Percentiles rank a stretch among this genome's conserved stretches.
These are phyloP conservation scores for Astatoreochromis straeleni DNA, from an alignment of 2,113 vertebrate species.

Conservation along the genomic window DNA sequence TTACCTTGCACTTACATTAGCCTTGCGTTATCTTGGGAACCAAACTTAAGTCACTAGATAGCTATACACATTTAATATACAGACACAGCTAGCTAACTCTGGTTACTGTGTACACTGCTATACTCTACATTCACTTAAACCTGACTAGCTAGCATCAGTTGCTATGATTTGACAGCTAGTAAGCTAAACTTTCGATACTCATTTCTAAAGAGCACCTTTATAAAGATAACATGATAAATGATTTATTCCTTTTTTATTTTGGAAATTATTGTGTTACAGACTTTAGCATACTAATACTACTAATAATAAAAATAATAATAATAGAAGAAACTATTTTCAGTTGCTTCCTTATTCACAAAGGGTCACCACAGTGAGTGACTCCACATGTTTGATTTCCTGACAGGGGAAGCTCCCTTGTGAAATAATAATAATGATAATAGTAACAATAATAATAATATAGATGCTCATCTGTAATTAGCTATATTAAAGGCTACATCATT, in stretches of 20 bases:
- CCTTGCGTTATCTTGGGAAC: neutral
- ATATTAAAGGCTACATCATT: neutral
- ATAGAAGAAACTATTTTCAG: neutral
- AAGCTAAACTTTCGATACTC: neutral
- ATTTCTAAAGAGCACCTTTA: neutral
- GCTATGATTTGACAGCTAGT: neutral
- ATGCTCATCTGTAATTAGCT: neutral
- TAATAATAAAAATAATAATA: neutral
- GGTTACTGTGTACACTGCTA: neutral
- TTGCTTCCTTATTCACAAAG: neutral
- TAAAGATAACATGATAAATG: neutral
- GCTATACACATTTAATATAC: neutral
- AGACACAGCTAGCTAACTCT: neutral
- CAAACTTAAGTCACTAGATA: neutral
- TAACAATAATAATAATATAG: neutral
- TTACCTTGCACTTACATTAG: neutral
- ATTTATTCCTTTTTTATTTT: neutral
- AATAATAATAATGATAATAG: neutral
- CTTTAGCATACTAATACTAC: neutral
- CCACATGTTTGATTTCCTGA: neutral
- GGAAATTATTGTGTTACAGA: neutral
- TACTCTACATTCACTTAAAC: neutral
- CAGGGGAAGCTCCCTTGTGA: neutral
- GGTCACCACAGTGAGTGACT: neutral
- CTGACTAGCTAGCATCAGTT: neutral